Conservation (phyloP, 2,113 vertebrate genomes). For the Neogale vison region DNA sequence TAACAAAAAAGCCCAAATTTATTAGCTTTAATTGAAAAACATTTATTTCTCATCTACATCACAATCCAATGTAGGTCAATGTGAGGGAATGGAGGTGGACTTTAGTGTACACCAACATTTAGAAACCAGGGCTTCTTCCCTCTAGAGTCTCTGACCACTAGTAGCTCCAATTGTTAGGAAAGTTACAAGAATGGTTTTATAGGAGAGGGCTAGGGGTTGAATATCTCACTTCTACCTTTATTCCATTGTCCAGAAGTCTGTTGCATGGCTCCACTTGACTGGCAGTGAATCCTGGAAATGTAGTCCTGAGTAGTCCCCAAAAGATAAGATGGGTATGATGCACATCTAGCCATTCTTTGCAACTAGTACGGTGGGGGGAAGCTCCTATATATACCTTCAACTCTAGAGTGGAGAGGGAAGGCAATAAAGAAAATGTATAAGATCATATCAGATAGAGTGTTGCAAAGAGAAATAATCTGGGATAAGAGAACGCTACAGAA, state of each 20-base stretch:
- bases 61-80: background rate
- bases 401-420: background rate
- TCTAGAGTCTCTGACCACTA: background rate
- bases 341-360: background rate
- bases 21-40: background rate
- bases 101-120: background rate
- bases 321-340: background rate
- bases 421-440: background rate
- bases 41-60: background rate
- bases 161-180: background rate
- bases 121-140: background rate
- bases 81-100: background rate
- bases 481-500: background rate
- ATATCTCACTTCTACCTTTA: background rate
- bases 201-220: background rate
- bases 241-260: background rate
- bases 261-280: background rate
- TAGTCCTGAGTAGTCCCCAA: background rate
- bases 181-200: background rate
- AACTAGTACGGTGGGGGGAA: background rate
- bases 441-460: background rate
- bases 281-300: background rate
- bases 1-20: constrained; percentile 3
- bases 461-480: background rate
- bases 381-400: background rate